Percentiles rank a stretch among this genome's conserved stretches.
These are phyloP conservation scores for Eleginops maclovinus DNA, from an alignment of 2,113 vertebrate genomes.

Conservation along the genomic window DNA sequence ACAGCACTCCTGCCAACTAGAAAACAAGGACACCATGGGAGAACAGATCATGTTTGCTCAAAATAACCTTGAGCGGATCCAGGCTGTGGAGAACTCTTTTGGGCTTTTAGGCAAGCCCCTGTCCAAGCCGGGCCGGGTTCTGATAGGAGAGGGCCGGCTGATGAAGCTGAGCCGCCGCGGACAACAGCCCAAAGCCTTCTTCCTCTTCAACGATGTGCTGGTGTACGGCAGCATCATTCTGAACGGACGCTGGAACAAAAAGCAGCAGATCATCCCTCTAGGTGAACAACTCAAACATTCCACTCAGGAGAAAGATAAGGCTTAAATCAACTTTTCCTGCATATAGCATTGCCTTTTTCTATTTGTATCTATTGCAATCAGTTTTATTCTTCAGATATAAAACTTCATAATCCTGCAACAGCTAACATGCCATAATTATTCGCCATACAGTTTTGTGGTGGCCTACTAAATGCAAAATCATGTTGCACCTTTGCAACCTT, in stretches of 20 bases:
- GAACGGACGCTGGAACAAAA: slow-evolving; percentile 86
- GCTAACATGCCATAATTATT: no score
- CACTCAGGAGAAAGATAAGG: not conserved
- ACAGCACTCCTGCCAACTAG: not conserved
- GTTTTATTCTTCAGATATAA: no score
- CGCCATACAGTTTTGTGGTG: no score
- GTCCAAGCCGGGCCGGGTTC: slow-evolving; percentile 83
- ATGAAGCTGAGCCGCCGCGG: slow-evolving; percentile 90
- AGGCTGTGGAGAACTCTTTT: slow-evolving; percentile 88
- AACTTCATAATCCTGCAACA: no score
- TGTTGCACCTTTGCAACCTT: no score
- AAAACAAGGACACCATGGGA: slow-evolving; percentile 71
- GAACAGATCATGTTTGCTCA: slow-evolving; percentile 79
- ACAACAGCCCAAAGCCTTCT: slow-evolving; percentile 88
- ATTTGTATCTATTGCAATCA: no score
- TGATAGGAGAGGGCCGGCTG: slow-evolving; percentile 91
- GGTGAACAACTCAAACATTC: slow-evolving; percentile 38
- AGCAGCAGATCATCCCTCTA: slow-evolving; percentile 89
- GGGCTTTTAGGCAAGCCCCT: slow-evolving; percentile 84
- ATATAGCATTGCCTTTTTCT: no score
- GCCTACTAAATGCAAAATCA: no score
- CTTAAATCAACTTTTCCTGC: not conserved
- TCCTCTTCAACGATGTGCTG: slow-evolving; percentile 93
- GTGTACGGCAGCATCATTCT: slow-evolving; percentile 92
- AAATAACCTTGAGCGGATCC: slow-evolving; percentile 63